Evolutionary conservation across 2,888 invertebrate species (phyloP), one percentile per base, ranked within the genome.

Genomic region (Globia sparganii): DNA sequence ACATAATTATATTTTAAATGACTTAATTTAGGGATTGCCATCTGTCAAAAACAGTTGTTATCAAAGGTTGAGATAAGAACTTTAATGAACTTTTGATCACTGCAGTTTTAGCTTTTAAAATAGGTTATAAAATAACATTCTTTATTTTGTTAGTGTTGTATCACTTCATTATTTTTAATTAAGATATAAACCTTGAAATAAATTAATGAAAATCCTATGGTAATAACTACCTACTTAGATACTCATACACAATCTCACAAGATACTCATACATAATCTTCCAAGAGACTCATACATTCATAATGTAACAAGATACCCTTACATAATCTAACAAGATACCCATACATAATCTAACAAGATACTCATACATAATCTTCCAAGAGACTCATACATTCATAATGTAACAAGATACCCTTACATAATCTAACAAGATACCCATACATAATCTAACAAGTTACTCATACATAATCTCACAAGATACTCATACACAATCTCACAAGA

Each of bases 21-120:
- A 59, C 1, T 37, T 3, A 46, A 18, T 72, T 28, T 46, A 28
- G n/a, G 15, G 15, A 25, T 28, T 49, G 4, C 6, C 28, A 53
- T 28, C 3, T 31, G 31, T 76, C 34, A 49, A 18, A 53, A 40
- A 53, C 13, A 53, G 8, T 49, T 59, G 31, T 53, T 77, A 67
- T 77, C 77, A n/a, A 49, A 53, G 34, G 13, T 62, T 77, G 37
- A 59, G 18, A 34, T 59, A 65, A 34, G n/a, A 59, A 37, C 18
- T 43, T 25, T 25, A 28, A 37, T 69, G 25, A 69, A 43, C 28
- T 43, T 49, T 34, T 69, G 69, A 69, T 70, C 31, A 25, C n/a
- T 53, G 28, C 13, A 62, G 34, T 28, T 53, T 53, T 15, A 53
- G 49, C 4, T 49, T 74, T 34, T 13, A 64, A 46, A 31, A 37